Percentiles rank a stretch among this genome's conserved stretches.
These are phyloP conservation scores for Sebastes iracundus DNA, from an alignment of 2,797 vertebrate genomes.

Conservation along the genomic window DNA sequence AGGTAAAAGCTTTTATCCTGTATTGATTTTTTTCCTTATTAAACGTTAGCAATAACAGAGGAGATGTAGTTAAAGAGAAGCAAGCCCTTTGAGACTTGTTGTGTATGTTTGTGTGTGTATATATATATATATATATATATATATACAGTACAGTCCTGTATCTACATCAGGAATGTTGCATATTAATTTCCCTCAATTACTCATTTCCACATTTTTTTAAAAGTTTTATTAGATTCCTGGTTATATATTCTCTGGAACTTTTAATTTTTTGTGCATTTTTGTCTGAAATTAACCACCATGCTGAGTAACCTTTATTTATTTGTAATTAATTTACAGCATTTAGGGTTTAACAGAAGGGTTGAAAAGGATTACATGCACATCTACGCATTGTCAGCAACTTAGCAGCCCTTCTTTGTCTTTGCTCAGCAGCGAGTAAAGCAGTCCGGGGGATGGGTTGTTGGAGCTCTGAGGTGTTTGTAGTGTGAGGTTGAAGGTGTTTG, in stretches of 20 bases:
- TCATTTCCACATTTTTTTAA: not conserved
- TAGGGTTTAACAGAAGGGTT: not conserved
- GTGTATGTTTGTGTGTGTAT: not conserved
- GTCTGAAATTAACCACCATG: not conserved
- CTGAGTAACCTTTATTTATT: not conserved
- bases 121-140: too few species aligned
- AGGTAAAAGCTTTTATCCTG: not conserved
- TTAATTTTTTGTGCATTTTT: not conserved
- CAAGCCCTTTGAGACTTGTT: not conserved
- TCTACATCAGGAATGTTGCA: not conserved
- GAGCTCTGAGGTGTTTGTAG: slow-evolving; percentile 13
- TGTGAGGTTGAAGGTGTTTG: slow-evolving; percentile 9
- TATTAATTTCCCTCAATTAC: not conserved
- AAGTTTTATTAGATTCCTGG: not conserved
- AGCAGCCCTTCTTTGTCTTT: not conserved
- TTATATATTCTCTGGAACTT: not conserved
- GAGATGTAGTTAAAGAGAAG: not conserved
- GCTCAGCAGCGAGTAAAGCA: not conserved
- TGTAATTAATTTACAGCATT: not conserved
- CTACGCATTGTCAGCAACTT: slow-evolving; percentile 2
- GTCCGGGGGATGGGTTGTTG: not conserved
- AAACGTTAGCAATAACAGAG: not conserved
- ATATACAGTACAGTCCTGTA: not conserved
- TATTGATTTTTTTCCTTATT: not conserved
- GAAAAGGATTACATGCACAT: not conserved